These are phyloP conservation scores for Chrysina gloriosa DNA, from an alignment of 2,888 invertebrate species.

Conservation along the genomic window DNA sequence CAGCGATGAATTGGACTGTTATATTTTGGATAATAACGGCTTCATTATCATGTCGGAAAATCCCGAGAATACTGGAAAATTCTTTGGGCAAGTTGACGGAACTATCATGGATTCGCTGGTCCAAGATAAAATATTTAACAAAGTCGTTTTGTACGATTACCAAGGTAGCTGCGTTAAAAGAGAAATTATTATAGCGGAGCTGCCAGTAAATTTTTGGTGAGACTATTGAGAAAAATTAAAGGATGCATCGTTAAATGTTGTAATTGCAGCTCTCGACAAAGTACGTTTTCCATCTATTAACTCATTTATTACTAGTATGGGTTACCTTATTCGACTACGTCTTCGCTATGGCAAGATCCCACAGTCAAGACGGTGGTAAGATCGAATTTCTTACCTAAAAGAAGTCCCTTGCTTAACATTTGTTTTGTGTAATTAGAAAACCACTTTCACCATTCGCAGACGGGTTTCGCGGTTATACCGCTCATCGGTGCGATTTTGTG, in stretches of 20 bases:
- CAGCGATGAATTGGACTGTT: constrained; percentile 90
- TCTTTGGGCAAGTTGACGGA: constrained; percentile 94
- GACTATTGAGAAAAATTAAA: constrained; percentile 19
- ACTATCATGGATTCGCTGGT: constrained; percentile 94
- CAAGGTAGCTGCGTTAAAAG: constrained; percentile 86
- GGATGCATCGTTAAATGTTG: background rate
- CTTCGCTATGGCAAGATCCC: constrained; percentile 59
- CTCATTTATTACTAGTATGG: constrained; percentile 67
- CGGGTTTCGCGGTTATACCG: too few species aligned
- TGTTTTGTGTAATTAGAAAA: too few species aligned
- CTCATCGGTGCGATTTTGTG: too few species aligned
- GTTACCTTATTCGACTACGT: constrained; percentile 66
- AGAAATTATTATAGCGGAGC: constrained; percentile 74
- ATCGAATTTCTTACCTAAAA: background rate
- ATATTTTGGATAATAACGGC: constrained; percentile 93
- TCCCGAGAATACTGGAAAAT: constrained; percentile 86
- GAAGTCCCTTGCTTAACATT: background rate
- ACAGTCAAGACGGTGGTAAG: constrained; percentile 67
- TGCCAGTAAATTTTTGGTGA: constrained; percentile 63
- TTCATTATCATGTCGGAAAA: constrained; percentile 93
- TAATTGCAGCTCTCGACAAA: constrained; percentile 47
- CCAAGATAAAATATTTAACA: constrained; percentile 90
- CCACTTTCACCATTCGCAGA: too few species aligned
- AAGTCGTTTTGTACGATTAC: constrained; percentile 88
- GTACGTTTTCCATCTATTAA: constrained; percentile 67